phyloP scores from a whole-genome alignment of 2,113 vertebrate genomes.

The Gadus chalcogrammus region DNA sequence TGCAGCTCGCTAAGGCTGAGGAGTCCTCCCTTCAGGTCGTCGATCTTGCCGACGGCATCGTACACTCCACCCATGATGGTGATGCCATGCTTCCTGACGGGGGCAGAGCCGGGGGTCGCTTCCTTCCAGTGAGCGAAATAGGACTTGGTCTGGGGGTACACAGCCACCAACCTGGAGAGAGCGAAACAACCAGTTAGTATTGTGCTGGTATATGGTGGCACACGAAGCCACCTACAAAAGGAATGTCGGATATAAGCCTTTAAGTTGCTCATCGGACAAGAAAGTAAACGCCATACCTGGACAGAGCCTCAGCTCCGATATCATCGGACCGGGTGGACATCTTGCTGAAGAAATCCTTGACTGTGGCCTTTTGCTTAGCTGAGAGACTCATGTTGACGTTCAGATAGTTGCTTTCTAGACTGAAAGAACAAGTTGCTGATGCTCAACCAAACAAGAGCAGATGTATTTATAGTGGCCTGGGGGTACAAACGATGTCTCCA shows the following conservation, averaged over 20 bases:
- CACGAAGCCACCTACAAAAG: not conserved
- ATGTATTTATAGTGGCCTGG: not conserved
- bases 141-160: constrained; percentile 75
- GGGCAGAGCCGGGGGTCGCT: constrained; percentile 48
- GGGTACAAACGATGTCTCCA: not conserved
- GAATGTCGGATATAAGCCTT: no score
- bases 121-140: constrained; percentile 79
- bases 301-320: constrained; percentile 55
- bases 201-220: not conserved
- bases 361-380: constrained; percentile 36
- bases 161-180: constrained; percentile 50
- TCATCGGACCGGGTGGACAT: constrained; percentile 26
- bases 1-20: constrained; percentile 76
- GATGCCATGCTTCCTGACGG: constrained; percentile 64
- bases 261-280: not conserved
- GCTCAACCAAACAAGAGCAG: not conserved
- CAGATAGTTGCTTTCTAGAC: not conserved
- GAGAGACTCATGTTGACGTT: constrained; percentile 65
- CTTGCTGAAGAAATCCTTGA: constrained; percentile 61
- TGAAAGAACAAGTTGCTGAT: no score
- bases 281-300: constrained; percentile 56
- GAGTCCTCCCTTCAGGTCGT: constrained; percentile 63
- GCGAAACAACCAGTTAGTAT: not conserved
- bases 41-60: constrained; percentile 61
- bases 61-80: constrained; percentile 56